Evolutionary conservation across 2,797 vertebrate genomes (phyloP), one percentile per base, ranked within the genome.

Genomic region (Arnoldichthys spilopterus): DNA sequence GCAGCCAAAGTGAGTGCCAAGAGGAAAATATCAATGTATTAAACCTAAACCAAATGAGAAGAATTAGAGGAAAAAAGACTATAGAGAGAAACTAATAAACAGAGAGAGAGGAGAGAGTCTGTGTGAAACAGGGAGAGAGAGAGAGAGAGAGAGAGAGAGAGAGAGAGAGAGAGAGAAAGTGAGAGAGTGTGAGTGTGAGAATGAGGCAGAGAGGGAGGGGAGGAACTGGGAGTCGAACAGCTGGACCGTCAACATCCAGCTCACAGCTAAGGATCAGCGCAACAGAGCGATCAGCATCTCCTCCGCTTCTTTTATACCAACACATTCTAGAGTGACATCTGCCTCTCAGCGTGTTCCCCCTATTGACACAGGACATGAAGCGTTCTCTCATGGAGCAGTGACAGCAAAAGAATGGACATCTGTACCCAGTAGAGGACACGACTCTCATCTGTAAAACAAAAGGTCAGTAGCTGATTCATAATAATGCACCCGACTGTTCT

Each of bases 221-320:
- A 47, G 78, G 69, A 79, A 75, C 58, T 69, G 47, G 16, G 67
- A 78, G 56, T 72, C 79, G 59, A 85, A 82, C 80, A 84, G 81
- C 83, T 85, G 85, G 83, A 83, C 74, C 72, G 79, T 76, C 74
- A 64, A 83, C 67, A 79, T 77, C 59, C 66, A 81, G 78, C 67
- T 68, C 81, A 77, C 76, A 79, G 76, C 77, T 79, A 47, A 84
- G 81, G 40, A 77, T 80, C 32, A 7, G 62, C 74, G 43, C 54
- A 66, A 24, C 71, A 54, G 76, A 79, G 45, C 30, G 6, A 79
- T 78, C 59, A 47, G 63, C 11, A 28, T 72, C 76, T 58, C 24
- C 64, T n/a, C 49, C 40, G 16, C 77, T 74, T 74, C n/a, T 24
- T 77, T 26, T 45, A 47, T 53, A 40, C n/a, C 37, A 26, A 53